Evolutionary conservation across 2,113 vertebrate species (phyloP).

Genomic region (Delphinapterus leucas): DNA sequence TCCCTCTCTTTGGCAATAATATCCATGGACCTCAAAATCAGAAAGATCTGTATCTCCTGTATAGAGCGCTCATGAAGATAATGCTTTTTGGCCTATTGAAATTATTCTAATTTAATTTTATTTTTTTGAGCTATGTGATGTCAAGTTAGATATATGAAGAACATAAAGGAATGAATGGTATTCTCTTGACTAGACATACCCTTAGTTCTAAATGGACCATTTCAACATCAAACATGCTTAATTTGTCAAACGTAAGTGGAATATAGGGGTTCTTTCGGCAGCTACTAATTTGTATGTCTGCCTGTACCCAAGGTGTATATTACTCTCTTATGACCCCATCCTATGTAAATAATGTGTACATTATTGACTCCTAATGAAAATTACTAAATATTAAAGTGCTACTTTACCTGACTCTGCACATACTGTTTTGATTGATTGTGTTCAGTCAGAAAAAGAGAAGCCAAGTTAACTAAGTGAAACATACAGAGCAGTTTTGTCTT

Average conservation of each 20-base stretch:
- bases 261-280: background rate
- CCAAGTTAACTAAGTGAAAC: background rate
- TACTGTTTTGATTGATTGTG: background rate
- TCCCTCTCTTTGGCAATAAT: background rate
- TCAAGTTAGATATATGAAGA: background rate
- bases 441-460: background rate
- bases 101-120: background rate
- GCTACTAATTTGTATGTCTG: background rate
- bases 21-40: background rate
- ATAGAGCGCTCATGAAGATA: background rate
- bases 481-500: background rate
- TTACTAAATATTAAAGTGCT: background rate
- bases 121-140: background rate
- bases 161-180: background rate
- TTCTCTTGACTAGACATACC: background rate
- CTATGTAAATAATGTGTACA: background rate
- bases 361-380: background rate
- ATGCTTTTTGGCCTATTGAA: background rate
- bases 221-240: background rate
- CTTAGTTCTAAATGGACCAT: background rate
- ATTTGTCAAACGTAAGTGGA: background rate
- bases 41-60: background rate
- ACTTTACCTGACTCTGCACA: background rate
- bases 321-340: background rate
- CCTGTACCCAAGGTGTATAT: background rate